Evolutionary conservation across 2,113 vertebrate genomes (phyloP).

Genomic region (Muscicapa adusta): DNA sequence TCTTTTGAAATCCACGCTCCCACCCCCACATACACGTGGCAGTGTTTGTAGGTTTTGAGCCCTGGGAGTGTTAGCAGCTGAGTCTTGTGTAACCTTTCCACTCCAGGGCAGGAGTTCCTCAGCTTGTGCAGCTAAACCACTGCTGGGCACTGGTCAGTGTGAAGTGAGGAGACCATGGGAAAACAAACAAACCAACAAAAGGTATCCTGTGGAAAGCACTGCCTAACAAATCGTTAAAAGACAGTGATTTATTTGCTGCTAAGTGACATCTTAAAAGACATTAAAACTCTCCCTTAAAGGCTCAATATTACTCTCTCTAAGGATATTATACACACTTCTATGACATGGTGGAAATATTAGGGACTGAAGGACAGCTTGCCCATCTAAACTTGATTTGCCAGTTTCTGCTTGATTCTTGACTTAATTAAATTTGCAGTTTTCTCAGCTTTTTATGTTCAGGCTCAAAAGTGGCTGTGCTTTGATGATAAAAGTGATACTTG

Average conservation of each 20-base stretch:
- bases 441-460: not conserved
- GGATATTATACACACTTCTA: not conserved
- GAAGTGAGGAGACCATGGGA: not conserved
- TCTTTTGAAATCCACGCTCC: not conserved
- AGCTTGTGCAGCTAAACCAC: not conserved
- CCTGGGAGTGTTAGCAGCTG: not conserved
- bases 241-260: not conserved
- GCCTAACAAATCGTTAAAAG: not conserved
- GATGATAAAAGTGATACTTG: not conserved
- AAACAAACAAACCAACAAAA: not conserved
- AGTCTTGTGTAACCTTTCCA: not conserved
- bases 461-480: not conserved
- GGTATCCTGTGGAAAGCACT: not conserved
- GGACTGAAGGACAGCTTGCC: not conserved
- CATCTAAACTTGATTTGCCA: not conserved
- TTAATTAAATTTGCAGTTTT: not conserved
- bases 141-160: not conserved
- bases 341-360: not conserved
- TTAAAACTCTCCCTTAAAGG: not conserved
- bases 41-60: slow-evolving; percentile 23
- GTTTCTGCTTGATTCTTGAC: not conserved
- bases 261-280: not conserved
- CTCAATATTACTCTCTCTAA: not conserved
- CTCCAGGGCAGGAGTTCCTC: not conserved
- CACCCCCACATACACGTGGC: not conserved